Conservation (phyloP, 1,140 invertebrate genomes). For the Prorops nasuta region DNA sequence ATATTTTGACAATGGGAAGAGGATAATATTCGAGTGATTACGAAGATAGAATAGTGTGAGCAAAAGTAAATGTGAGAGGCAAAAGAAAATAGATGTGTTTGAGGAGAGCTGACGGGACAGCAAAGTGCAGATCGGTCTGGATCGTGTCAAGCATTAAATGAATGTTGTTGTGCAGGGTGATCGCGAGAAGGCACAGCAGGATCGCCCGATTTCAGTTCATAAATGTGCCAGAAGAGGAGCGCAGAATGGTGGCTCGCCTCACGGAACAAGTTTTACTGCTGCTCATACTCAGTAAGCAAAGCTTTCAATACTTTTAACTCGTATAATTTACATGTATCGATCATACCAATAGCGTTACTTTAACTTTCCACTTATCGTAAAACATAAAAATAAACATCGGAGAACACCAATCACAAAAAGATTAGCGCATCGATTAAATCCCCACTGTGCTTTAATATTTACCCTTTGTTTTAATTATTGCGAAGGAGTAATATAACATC, state of each 20-base stretch:
- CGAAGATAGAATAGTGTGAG: too few relatives aligned
- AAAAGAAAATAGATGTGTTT: too few relatives aligned
- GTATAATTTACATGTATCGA: constrained; percentile 28
- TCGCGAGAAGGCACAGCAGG: constrained; percentile 33
- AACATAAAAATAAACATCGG: constrained; percentile 1
- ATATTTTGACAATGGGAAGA: too few relatives aligned
- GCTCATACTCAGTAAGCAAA: constrained; percentile 49
- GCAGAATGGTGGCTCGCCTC: constrained; percentile 49
- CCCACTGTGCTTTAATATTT: too few relatives aligned
- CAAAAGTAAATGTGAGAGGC: too few relatives aligned
- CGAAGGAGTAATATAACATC: too few relatives aligned
- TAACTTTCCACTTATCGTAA: constrained; percentile 12
- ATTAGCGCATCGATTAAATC: too few relatives aligned
- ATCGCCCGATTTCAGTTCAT: constrained; percentile 47
- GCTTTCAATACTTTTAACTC: too few relatives aligned
- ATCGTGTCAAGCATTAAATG: constrained; percentile 32
- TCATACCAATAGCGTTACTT: constrained; percentile 22
- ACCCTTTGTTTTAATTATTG: too few relatives aligned
- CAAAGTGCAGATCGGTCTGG: constrained; percentile 4
- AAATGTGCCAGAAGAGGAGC: constrained; percentile 46
- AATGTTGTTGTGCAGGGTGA: constrained; percentile 42
- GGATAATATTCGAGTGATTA: too few relatives aligned
- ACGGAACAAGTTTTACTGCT: constrained; percentile 53
- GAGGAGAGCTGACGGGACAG: background rate
- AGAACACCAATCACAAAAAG: constrained; percentile 14